Conservation (phyloP, 2,797 vertebrate species). For the Hoplostethus atlanticus region DNA sequence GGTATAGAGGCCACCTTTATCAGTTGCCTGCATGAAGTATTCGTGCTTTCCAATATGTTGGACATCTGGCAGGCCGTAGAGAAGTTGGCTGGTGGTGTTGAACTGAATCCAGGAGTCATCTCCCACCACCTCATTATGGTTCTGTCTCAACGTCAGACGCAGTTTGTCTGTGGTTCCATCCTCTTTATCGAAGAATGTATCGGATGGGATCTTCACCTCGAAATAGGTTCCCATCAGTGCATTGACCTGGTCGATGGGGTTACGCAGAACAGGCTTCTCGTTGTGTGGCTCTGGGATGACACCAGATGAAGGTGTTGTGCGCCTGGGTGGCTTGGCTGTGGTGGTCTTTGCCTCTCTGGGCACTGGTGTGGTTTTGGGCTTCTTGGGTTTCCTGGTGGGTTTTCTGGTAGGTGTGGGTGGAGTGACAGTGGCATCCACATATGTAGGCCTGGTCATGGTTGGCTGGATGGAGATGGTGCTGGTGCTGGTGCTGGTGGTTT, state of each 20-base stretch:
- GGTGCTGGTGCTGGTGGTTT: constrained; percentile 86
- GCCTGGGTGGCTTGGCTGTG: constrained; percentile 80
- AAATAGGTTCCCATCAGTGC: constrained; percentile 96
- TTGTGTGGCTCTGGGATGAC: constrained; percentile 85
- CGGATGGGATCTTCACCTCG: constrained; percentile 96
- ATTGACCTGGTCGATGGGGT: constrained; percentile 94
- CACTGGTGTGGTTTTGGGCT: constrained; percentile 84
- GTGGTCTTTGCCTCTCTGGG: constrained; percentile 89
- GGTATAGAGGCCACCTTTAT: constrained; percentile 91
- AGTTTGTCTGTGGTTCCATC: constrained; percentile 98
- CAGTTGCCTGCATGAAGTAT: constrained; percentile 96
- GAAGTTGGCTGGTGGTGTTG: constrained; percentile 96
- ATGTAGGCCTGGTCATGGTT: constrained; percentile 86
- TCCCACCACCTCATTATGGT: constrained; percentile 88
- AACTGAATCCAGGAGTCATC: constrained; percentile 97
- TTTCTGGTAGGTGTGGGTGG: constrained; percentile 85
- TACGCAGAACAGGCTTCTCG: constrained; percentile 88
- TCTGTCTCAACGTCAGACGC: constrained; percentile 91
- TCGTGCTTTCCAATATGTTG: constrained; percentile 92
- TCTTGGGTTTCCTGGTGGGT: constrained; percentile 88
- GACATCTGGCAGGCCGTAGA: constrained; percentile 93
- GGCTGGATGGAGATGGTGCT: constrained; percentile 87
- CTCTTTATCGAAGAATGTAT: constrained; percentile 96
- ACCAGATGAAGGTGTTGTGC: constrained; percentile 85
- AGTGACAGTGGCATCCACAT: constrained; percentile 88